Evolutionary conservation across 2,113 vertebrate genomes (phyloP).

Genomic region (Pavo muticus): DNA sequence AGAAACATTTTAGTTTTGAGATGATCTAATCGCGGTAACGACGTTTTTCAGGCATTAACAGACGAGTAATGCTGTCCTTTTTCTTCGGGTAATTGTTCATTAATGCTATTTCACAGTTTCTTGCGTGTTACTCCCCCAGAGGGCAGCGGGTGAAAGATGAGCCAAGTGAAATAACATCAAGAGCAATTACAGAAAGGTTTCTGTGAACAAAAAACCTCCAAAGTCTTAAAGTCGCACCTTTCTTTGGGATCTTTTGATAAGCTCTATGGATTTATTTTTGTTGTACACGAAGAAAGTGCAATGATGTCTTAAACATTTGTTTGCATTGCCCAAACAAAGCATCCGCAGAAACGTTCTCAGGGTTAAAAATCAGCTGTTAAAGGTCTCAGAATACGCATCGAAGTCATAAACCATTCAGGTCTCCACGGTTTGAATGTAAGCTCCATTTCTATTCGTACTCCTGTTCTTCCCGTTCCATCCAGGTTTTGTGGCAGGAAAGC

Average conservation of each 20-base stretch:
- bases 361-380: slow-evolving; percentile 41
- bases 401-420: background rate
- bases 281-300: slow-evolving; percentile 58
- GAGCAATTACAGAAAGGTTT: slow-evolving; percentile 21
- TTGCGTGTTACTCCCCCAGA: background rate
- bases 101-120: slow-evolving; percentile 46
- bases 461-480: background rate
- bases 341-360: slow-evolving; percentile 56
- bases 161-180: slow-evolving; percentile 40
- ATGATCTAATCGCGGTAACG: background rate
- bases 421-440: background rate
- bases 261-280: background rate
- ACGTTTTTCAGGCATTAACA: background rate
- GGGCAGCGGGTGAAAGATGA: slow-evolving; percentile 13
- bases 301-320: slow-evolving; percentile 69
- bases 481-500: slow-evolving; percentile 1
- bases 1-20: slow-evolving; percentile 28
- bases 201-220: slow-evolving; percentile 37
- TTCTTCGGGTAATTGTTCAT: slow-evolving; percentile 19
- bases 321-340: slow-evolving; percentile 24
- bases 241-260: slow-evolving; percentile 29
- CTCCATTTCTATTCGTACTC: background rate
- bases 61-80: background rate
- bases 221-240: slow-evolving; percentile 72
- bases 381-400: slow-evolving; percentile 2